Conservation (phyloP, 2,113 vertebrate species). For the Antechinus stuartii region DNA sequence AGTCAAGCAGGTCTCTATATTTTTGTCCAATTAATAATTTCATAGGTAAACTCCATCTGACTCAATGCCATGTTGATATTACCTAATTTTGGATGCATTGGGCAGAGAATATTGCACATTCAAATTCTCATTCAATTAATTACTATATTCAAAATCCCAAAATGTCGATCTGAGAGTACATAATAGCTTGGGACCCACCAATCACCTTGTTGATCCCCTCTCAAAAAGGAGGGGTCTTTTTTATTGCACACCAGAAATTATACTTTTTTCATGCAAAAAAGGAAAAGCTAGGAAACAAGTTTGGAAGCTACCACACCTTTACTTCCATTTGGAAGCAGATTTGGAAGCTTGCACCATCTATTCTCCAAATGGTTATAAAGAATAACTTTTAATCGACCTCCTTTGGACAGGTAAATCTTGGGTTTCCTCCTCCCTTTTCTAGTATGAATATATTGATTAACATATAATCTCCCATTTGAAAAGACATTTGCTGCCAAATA, state of each 20-base stretch:
- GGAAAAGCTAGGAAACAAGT: not conserved
- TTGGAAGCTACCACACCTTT: not conserved
- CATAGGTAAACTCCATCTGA: not conserved
- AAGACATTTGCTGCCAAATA: not conserved
- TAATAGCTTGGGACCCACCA: not conserved
- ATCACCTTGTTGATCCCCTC: not conserved
- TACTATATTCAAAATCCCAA: not conserved
- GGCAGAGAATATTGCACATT: not conserved
- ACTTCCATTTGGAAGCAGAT: not conserved
- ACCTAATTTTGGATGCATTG: not conserved
- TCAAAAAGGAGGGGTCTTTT: not conserved
- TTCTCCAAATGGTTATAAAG: not conserved
- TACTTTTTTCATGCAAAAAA: not conserved
- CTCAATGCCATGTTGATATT: not conserved
- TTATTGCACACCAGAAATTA: not conserved
- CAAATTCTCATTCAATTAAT: not conserved
- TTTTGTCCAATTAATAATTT: not conserved
- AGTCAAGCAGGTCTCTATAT: not conserved
- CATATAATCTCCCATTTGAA: not conserved
- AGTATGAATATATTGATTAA: not conserved
- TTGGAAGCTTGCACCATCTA: not conserved
- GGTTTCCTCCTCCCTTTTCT: not conserved
- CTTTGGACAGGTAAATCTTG: not conserved
- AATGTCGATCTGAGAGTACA: not conserved
- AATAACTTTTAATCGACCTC: not conserved